phyloP scores from a whole-genome alignment of 2,888 invertebrate species.

The Marronus borbonicus region DNA sequence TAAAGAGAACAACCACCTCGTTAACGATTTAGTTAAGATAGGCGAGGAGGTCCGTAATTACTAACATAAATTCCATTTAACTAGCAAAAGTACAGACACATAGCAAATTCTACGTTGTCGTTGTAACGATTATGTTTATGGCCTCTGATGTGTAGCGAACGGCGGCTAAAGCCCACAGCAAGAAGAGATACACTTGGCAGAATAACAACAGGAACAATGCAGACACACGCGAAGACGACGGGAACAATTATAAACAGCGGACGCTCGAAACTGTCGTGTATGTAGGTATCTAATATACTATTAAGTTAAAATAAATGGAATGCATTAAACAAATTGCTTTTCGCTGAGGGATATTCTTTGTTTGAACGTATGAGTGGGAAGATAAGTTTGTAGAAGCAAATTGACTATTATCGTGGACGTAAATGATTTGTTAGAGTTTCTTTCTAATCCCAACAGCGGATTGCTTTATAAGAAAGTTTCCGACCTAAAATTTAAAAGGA shows the following conservation, averaged over 20 bases:
- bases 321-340: conserved; percentile 20
- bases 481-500: too few relatives aligned
- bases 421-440: too few relatives aligned
- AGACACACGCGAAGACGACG: not conserved
- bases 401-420: too few relatives aligned
- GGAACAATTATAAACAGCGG: conserved; percentile 37
- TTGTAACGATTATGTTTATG: conserved; percentile 49
- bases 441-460: too few relatives aligned
- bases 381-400: too few relatives aligned
- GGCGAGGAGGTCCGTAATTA: conserved; percentile 42
- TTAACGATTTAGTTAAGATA: conserved; percentile 45
- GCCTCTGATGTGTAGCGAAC: conserved; percentile 1
- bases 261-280: conserved; percentile 11
- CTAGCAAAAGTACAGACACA: conserved; percentile 42
- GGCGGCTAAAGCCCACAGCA: not conserved
- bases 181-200: too few relatives aligned
- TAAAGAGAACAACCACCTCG: conserved; percentile 38
- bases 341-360: not conserved
- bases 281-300: not conserved
- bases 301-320: conserved; percentile 22
- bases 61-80: conserved; percentile 46
- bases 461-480: too few relatives aligned
- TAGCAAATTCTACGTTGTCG: conserved; percentile 47
- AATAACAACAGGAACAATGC: too few relatives aligned
- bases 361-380: too few relatives aligned